A percentile compares a stretch with the other conserved stretches of the same genome.
Evolutionary conservation across 2,113 vertebrate species (phyloP).

Genomic region (Rallus limicola): DNA sequence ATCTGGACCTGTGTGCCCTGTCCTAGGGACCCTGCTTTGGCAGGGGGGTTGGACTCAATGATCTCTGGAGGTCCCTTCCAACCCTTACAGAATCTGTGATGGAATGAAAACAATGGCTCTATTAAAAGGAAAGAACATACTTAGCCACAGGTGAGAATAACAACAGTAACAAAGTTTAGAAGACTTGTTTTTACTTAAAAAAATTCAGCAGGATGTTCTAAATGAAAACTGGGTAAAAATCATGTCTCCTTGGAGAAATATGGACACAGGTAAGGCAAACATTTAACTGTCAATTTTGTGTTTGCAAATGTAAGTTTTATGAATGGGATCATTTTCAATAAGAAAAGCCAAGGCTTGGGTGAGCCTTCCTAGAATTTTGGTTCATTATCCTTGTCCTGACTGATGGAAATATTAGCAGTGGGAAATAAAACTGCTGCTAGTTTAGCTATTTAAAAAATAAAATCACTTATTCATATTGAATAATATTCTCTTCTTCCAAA

Average conservation of each 20-base stretch:
- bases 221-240: background rate
- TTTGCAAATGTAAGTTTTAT: background rate
- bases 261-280: background rate
- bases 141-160: background rate
- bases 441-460: constrained; percentile 4
- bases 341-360: background rate
- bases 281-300: constrained; percentile 30
- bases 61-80: no score
- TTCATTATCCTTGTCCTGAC: constrained; percentile 39
- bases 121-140: background rate
- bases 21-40: no score
- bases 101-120: background rate
- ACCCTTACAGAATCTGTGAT: no score
- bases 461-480: background rate
- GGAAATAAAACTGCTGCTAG: background rate
- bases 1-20: no score
- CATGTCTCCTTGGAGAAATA: constrained; percentile 7
- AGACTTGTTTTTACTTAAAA: background rate
- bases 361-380: background rate
- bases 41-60: no score
- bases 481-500: constrained; percentile 9
- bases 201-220: background rate
- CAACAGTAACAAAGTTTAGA: background rate
- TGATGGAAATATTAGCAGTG: constrained; percentile 13
- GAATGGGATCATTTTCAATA: background rate